phyloP scores from a whole-genome alignment of 2,113 vertebrate species.

The Cromileptes altivelis region DNA sequence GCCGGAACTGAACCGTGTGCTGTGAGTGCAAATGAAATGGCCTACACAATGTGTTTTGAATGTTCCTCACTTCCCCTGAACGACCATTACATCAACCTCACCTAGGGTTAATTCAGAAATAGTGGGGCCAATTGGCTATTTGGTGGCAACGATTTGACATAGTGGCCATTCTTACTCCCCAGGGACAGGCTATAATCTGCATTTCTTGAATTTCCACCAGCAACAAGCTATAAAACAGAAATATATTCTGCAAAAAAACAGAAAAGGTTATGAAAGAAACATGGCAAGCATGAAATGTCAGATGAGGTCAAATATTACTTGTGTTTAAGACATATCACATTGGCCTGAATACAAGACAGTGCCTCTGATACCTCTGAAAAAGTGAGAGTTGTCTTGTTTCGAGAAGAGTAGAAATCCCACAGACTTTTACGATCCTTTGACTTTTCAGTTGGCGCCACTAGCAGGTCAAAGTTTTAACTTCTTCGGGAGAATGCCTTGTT shows the following conservation, averaged over 20 bases:
- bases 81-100: slow-evolving; percentile 70
- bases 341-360: neutral
- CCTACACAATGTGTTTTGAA: slow-evolving; percentile 72
- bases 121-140: slow-evolving; percentile 71
- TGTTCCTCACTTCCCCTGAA: slow-evolving; percentile 67
- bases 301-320: slow-evolving; percentile 33
- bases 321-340: slow-evolving; percentile 7
- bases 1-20: slow-evolving; percentile 71
- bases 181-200: slow-evolving; percentile 45
- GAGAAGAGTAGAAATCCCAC: neutral
- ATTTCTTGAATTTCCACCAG: slow-evolving; percentile 58
- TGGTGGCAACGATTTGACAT: slow-evolving; percentile 58
- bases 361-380: neutral
- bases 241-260: slow-evolving; percentile 8
- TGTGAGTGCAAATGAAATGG: slow-evolving; percentile 71
- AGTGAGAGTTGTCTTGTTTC: neutral
- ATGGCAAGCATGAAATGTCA: slow-evolving; percentile 22
- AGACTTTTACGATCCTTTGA: neutral
- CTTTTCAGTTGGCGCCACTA: neutral
- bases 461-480: slow-evolving; percentile 3
- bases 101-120: slow-evolving; percentile 71
- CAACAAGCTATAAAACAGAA: slow-evolving; percentile 48
- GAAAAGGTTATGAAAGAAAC: slow-evolving; percentile 37
- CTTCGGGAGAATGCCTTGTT: neutral
- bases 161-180: slow-evolving; percentile 55